These are phyloP conservation scores for Sinhomidia bicolor DNA, from an alignment of 2,888 invertebrate species.

Conservation along the genomic window DNA sequence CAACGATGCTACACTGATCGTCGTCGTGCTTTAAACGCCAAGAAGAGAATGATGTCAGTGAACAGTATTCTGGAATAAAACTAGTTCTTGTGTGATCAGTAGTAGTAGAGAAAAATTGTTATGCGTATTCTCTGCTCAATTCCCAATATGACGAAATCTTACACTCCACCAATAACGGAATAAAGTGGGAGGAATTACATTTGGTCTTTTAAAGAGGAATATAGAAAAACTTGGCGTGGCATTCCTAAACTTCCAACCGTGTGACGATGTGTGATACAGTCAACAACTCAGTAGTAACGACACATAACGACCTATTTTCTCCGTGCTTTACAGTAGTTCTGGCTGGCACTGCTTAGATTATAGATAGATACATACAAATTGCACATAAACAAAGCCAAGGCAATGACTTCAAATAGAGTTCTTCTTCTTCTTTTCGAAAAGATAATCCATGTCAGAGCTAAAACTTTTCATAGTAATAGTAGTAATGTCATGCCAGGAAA, in stretches of 20 bases:
- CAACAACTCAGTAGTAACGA: background rate
- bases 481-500: background rate
- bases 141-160: background rate
- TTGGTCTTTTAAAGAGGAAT: background rate
- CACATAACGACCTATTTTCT: background rate
- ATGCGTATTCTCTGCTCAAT: too few relatives aligned
- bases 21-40: background rate
- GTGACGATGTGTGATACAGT: background rate
- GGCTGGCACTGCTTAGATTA: too few relatives aligned
- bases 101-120: too few relatives aligned
- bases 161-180: conserved; percentile 65
- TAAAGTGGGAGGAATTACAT: conserved; percentile 39
- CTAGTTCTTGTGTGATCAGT: too few relatives aligned
- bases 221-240: background rate
- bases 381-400: background rate
- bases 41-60: background rate
- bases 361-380: background rate
- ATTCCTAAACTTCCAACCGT: background rate
- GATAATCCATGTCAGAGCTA: background rate
- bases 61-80: background rate
- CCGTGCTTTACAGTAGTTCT: background rate
- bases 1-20: background rate
- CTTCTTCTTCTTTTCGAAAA: background rate
- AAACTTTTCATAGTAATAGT: background rate
- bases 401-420: background rate